These are phyloP conservation scores for Hofmannophila pseudospretella DNA, from an alignment of 2,888 invertebrate species.

Conservation along the genomic window DNA sequence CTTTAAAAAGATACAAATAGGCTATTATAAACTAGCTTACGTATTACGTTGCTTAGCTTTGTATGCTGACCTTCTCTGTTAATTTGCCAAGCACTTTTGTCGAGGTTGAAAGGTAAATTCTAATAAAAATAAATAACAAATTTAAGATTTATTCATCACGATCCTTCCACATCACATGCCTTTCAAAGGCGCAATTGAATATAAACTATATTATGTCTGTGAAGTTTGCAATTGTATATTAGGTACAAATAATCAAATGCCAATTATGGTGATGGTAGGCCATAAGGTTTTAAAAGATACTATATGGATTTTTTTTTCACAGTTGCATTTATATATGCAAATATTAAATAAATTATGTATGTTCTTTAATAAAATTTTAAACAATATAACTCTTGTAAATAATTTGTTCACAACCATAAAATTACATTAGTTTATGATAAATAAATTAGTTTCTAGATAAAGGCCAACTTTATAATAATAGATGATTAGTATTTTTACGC, in stretches of 20 bases:
- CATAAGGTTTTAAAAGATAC: no score
- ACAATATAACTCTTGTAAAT: slow-evolving; percentile 17
- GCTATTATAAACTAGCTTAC: no score
- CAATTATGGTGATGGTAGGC: no score
- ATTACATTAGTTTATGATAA: slow-evolving; percentile 23
- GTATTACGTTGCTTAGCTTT: no score
- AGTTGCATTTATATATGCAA: slow-evolving; percentile 16
- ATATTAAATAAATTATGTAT: neutral
- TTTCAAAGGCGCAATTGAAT: slow-evolving; percentile 38
- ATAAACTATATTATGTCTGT: slow-evolving; percentile 15
- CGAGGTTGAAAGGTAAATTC: slow-evolving; percentile 4
- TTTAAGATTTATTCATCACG: slow-evolving; percentile 57
- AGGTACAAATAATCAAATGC: neutral
- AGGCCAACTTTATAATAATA: no score
- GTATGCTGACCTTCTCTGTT: no score
- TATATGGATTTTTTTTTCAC: no score
- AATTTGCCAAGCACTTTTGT: no score
- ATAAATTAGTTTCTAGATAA: no score
- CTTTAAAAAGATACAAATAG: no score
- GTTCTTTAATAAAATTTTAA: slow-evolving; percentile 13
- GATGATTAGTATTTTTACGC: no score
- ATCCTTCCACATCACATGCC: slow-evolving; percentile 59
- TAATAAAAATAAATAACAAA: slow-evolving; percentile 36
- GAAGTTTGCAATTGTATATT: slow-evolving; percentile 20
- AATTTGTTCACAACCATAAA: slow-evolving; percentile 58